Percentiles rank a stretch among this genome's conserved stretches.
These are phyloP conservation scores for Bursaphelenchus mucronatus DNA, from an alignment of 1,140 invertebrate genomes.

Conservation along the genomic window DNA sequence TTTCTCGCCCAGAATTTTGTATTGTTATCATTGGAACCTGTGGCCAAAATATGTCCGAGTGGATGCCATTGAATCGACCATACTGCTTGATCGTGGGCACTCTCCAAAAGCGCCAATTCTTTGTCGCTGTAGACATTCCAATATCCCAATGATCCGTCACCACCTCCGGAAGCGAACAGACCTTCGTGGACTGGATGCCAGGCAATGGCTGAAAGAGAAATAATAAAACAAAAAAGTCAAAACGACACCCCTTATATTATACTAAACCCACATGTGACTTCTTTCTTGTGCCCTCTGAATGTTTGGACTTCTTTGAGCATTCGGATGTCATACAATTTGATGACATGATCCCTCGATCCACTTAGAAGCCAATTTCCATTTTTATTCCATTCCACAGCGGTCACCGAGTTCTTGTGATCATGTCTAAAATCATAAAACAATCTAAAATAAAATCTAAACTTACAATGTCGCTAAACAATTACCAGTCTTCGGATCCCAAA, in stretches of 20 bases:
- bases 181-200: constrained; percentile 98
- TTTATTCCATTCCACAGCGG: constrained; percentile 97
- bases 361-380: constrained; percentile 99
- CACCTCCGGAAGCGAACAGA: constrained; percentile 90
- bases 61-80: constrained; percentile 99
- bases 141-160: constrained; percentile 74
- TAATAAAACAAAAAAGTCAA: constrained; percentile 11
- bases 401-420: constrained; percentile 97
- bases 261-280: constrained; percentile 74
- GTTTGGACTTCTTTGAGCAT: constrained; percentile 81
- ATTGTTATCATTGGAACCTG: constrained; percentile 64
- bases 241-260: constrained; percentile 81
- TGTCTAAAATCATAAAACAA: constrained; percentile 68
- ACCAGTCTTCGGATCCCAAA: constrained; percentile 97
- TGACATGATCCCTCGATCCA: constrained; percentile 86
- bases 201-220: constrained; percentile 68
- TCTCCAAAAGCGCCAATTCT: constrained; percentile 93
- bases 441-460: constrained; percentile 42
- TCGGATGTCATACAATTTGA: constrained; percentile 96
- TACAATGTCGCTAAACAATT: constrained; percentile 69
- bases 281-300: constrained; percentile 96
- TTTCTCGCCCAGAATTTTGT: constrained; percentile 97
- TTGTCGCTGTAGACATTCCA: constrained; percentile 46
- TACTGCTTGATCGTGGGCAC: constrained; percentile 96
- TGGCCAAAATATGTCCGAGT: constrained; percentile 92